These are phyloP conservation scores for Xestia rhomboidea DNA, from an alignment of 2,888 invertebrate species.

Conservation along the genomic window DNA sequence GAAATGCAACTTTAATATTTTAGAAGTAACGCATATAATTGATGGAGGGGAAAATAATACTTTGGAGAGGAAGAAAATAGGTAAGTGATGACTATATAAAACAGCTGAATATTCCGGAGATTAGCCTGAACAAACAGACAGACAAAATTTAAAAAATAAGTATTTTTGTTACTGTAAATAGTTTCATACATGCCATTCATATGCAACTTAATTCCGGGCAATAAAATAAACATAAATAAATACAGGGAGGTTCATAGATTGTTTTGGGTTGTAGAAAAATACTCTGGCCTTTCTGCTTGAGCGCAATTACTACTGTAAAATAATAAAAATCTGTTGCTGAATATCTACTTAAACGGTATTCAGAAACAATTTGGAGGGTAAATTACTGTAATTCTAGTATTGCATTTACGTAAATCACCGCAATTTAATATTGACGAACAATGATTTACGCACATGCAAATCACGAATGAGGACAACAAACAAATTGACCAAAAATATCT, in stretches of 20 bases:
- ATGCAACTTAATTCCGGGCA: not conserved
- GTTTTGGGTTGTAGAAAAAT: not conserved
- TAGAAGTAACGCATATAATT: constrained; percentile 94
- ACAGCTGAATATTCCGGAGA: too few species aligned
- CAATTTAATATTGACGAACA: not conserved
- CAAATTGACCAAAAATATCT: not conserved
- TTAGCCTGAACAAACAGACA: too few species aligned
- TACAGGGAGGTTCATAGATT: not conserved
- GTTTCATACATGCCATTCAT: too few species aligned
- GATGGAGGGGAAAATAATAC: constrained; percentile 94
- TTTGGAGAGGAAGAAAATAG: constrained; percentile 89
- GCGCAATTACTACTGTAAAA: not conserved
- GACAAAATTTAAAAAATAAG: too few species aligned
- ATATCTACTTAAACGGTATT: not conserved
- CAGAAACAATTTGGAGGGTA: not conserved
- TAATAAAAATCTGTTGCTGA: not conserved
- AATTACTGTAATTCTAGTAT: not conserved
- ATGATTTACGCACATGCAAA: constrained; percentile 1
- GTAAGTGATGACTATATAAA: constrained; percentile 70
- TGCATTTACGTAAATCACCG: not conserved
- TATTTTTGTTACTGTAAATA: too few species aligned
- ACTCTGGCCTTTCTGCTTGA: not conserved
- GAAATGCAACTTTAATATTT: constrained; percentile 93
- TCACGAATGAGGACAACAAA: not conserved
- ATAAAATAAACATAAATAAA: not conserved